These are phyloP conservation scores for Acleris holmiana DNA, from an alignment of 2,888 invertebrate genomes.

Conservation along the genomic window DNA sequence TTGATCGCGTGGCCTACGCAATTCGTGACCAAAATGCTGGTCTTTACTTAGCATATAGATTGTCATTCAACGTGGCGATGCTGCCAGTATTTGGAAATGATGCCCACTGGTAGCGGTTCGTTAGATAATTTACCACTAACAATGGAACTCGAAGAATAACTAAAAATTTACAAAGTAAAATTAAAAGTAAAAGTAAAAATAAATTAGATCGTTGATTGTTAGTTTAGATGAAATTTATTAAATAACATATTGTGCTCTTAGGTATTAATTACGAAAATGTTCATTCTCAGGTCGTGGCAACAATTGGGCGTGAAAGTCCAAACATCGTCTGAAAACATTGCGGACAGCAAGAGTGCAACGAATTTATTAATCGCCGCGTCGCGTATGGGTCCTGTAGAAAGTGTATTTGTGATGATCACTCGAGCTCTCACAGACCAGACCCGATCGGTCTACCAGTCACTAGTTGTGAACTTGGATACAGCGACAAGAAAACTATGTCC, in stretches of 20 bases:
- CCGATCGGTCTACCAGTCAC: slow-evolving; percentile 10
- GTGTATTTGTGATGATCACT: slow-evolving; percentile 39
- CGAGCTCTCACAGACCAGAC: slow-evolving; percentile 8
- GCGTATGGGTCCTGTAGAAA: slow-evolving; percentile 35
- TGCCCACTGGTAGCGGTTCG: too few species aligned
- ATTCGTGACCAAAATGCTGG: too few species aligned
- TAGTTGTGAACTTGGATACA: slow-evolving; percentile 41
- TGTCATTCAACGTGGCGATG: too few species aligned
- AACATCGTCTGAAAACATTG: slow-evolving; percentile 35
- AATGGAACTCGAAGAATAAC: too few species aligned
- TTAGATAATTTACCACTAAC: too few species aligned
- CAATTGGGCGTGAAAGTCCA: slow-evolving; percentile 36
- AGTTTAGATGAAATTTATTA: too few species aligned
- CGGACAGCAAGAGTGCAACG: slow-evolving; percentile 11
- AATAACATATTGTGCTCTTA: background rate
- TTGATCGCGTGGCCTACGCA: too few species aligned
- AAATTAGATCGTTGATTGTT: too few species aligned
- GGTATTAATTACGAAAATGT: background rate
- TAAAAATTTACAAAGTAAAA: too few species aligned
- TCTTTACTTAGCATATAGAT: too few species aligned
- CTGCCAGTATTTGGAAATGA: too few species aligned
- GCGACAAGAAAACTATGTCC: slow-evolving; percentile 41
- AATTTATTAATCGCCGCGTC: slow-evolving; percentile 31
- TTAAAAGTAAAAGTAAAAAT: too few species aligned
- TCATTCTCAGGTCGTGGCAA: slow-evolving; percentile 38